These are phyloP conservation scores for Petrocephalus sullivani DNA, from an alignment of 2,797 vertebrate species.

Conservation along the genomic window DNA sequence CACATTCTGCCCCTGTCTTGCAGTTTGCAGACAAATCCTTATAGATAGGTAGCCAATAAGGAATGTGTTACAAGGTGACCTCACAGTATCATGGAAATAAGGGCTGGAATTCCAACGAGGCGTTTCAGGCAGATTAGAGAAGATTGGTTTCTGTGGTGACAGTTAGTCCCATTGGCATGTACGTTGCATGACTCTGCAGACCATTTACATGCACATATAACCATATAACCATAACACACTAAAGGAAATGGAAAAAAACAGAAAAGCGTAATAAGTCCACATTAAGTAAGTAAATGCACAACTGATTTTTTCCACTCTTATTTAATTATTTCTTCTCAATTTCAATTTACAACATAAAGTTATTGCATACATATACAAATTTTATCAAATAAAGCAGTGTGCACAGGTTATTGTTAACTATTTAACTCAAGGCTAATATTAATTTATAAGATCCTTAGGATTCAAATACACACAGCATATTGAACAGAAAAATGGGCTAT, in stretches of 20 bases:
- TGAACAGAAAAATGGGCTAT: not conserved
- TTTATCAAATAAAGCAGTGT: not conserved
- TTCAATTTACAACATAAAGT: not conserved
- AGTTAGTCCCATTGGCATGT: not conserved
- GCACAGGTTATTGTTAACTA: not conserved
- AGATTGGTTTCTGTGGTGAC: not conserved
- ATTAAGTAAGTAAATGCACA: not conserved
- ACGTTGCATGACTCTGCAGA: not conserved
- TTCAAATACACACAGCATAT: not conserved
- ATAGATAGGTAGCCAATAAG: not conserved
- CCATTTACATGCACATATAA: not conserved
- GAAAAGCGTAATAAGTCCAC: not conserved
- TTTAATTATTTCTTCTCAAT: not conserved
- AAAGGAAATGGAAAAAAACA: not conserved
- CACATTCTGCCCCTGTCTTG: not conserved
- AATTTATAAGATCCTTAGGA: not conserved
- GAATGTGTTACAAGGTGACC: not conserved
- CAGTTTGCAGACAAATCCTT: not conserved
- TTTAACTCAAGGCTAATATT: not conserved
- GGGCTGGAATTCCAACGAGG: not conserved
- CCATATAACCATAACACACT: not conserved
- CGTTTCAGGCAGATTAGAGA: not conserved
- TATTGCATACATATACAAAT: not conserved
- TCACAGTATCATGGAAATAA: not conserved
- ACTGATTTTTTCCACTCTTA: not conserved